Base-by-base conservation (phyloP, 2,113 vertebrate genomes). In the Phycodurus eques region DNA sequence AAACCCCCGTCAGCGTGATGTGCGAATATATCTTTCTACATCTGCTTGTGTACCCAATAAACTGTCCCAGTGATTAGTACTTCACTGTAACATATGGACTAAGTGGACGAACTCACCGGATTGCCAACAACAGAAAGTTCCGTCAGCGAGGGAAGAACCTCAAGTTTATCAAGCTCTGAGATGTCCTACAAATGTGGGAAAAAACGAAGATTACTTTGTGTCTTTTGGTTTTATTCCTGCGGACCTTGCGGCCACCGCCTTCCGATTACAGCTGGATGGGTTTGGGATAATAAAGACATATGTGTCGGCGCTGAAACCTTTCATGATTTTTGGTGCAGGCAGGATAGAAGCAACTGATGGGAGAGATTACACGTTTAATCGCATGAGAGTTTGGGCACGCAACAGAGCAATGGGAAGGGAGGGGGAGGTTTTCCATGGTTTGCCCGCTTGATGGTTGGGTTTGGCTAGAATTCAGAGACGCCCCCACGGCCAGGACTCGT, bases 101-200 rank as follows among this genome's bases (percentile, higher is more conserved):
- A 2, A 64, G 2, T 15, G 12, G 20, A 62, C 49, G 78, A 88
- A 94, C 93, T 95, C 53, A 94, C 95, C 31, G 95, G 94, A 86
- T 97, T 97, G 67, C 94, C 89, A 39, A 91, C 78, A 67, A 96
- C 73, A 76, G 94, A 94, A 80, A 97, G 92, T 76, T 96, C 94
- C 35, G 75, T 89, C 74, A 96, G 88, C 11, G 89, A 93, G 67
- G 93, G 89, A 73, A 95, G 89, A 73, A 77, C 82, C 39, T 94
- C 92, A 69, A 95, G 88, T 80, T 95, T 97, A 75, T 95, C 93
- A 68, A 95, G 83, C 87, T 96, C 94, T 54, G 88, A 44, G 14
- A 94, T 80, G 62, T 96, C 94, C 94, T 96, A 65, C 15, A 79
- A 80, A 53, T 35, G 42, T 22, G 46, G 46, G 67, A 79, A 13